Percentiles rank a stretch among this genome's conserved stretches.
Evolutionary conservation across 2,797 vertebrate species (phyloP).

Genomic region (Urosaurus nigricauda): DNA sequence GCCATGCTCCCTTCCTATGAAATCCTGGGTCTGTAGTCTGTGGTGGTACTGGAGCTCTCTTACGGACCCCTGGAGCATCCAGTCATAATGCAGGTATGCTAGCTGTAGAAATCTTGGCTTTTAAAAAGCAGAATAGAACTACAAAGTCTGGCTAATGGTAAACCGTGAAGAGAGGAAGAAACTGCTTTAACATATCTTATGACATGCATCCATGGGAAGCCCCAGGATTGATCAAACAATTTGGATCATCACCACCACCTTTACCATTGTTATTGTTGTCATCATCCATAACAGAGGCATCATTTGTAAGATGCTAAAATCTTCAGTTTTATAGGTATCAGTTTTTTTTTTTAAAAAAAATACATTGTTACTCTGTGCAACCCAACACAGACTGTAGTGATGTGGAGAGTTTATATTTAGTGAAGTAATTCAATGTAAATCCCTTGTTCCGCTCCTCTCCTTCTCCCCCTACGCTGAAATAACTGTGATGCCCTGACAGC

Average conservation of each 20-base stretch:
- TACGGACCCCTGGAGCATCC: no score
- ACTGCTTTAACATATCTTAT: neutral
- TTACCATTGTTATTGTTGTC: no score
- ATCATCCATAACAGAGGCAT: neutral
- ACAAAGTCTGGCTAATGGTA: neutral
- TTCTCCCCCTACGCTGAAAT: constrained; percentile 8
- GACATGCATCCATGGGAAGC: neutral
- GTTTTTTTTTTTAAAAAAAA: neutral
- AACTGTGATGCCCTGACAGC: constrained; percentile 6
- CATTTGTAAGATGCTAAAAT: neutral
- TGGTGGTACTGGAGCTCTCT: no score
- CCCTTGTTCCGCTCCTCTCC: neutral
- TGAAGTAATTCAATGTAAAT: constrained; percentile 10
- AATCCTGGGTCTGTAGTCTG: no score
- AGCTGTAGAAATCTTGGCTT: neutral
- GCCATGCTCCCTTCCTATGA: no score
- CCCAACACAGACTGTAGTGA: neutral
- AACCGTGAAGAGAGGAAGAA: no score
- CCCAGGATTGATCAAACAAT: neutral
- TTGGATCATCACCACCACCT: no score
- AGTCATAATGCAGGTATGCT: neutral
- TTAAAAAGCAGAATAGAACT: neutral
- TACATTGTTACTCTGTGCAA: neutral
- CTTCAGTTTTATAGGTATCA: neutral
- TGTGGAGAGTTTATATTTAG: constrained; percentile 28